Percentiles rank a stretch among this genome's conserved stretches.
phyloP scores from a whole-genome alignment of 2,888 invertebrate species.

The Leptinotarsa peninsularis region DNA sequence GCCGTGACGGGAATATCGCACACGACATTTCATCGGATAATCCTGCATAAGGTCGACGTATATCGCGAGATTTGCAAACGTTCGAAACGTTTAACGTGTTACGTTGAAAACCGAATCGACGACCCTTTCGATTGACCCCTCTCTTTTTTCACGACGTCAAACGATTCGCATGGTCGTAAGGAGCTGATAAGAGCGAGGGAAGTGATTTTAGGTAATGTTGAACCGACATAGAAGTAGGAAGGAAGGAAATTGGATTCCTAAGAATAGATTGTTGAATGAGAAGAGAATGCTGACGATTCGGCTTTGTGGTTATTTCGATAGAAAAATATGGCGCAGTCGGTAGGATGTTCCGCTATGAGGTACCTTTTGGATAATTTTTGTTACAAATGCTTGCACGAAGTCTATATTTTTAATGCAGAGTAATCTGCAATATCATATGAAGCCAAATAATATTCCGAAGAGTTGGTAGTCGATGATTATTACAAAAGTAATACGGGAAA shows the following conservation, averaged over 20 bases:
- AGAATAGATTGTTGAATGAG: neutral
- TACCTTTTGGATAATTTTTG: too few relatives aligned
- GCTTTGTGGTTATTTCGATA: neutral
- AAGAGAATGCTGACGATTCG: neutral
- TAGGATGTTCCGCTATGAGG: neutral
- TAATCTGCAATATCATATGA: neutral
- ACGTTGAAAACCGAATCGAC: conserved; percentile 4
- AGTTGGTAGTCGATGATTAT: too few relatives aligned
- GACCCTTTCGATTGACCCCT: conserved; percentile 10
- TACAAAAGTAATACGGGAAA: too few relatives aligned
- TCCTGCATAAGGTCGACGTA: conserved; percentile 38
- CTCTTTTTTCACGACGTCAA: neutral
- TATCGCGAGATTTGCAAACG: conserved; percentile 14
- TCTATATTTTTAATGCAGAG: neutral
- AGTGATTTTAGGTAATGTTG: neutral
- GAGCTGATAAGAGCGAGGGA: neutral
- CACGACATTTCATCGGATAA: conserved; percentile 53
- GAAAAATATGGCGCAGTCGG: conserved; percentile 4
- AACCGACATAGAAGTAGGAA: neutral
- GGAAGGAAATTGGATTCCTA: neutral
- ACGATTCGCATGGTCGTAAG: neutral
- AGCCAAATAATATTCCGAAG: too few relatives aligned
- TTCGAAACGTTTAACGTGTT: conserved; percentile 17
- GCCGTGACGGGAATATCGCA: conserved; percentile 54
- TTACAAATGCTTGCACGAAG: too few relatives aligned